Conservation (phyloP, 23 tunicate genomes). For the Clavelina lepadiformis region DNA sequence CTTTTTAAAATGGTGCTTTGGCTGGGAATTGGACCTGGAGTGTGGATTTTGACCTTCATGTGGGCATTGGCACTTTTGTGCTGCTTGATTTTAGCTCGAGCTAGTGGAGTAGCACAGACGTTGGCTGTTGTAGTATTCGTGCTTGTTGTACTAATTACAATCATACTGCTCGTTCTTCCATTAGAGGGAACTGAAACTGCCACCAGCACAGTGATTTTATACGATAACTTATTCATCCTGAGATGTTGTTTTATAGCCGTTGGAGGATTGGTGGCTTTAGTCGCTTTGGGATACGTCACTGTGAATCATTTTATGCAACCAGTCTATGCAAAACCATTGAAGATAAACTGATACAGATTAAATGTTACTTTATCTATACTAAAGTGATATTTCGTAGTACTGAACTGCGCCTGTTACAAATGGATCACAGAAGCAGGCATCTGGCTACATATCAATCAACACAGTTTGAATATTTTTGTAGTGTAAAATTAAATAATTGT, state of each 20-base stretch:
- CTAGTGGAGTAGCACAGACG: constrained; percentile 3
- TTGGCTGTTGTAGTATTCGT: constrained; percentile 21
- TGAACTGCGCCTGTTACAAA: no score
- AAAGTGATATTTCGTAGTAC: no score
- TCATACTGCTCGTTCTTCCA: constrained; percentile 30
- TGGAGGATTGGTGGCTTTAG: constrained; percentile 10
- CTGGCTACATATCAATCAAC: no score
- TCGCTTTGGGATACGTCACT: constrained; percentile 14
- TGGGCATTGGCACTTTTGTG: constrained; percentile 26
- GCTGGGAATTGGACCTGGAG: constrained; percentile 44
- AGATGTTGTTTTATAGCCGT: constrained; percentile 27
- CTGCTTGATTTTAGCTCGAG: constrained; percentile 19
- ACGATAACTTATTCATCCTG: constrained; percentile 28
- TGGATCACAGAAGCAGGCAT: no score
- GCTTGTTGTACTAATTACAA: constrained; percentile 4
- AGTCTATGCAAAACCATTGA: constrained; percentile 47
- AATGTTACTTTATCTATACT: no score
- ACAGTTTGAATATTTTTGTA: no score
- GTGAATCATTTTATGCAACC: constrained; percentile 32
- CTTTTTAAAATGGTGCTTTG: constrained; percentile 29
- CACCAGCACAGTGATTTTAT: constrained; percentile 5
- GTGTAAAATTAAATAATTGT: no score
- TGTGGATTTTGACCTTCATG: constrained; percentile 18
- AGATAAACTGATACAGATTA: constrained; percentile 15
- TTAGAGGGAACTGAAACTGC: not conserved